phyloP scores from a whole-genome alignment of 2,888 invertebrate species.

The Leptinotarsa haldemani region DNA sequence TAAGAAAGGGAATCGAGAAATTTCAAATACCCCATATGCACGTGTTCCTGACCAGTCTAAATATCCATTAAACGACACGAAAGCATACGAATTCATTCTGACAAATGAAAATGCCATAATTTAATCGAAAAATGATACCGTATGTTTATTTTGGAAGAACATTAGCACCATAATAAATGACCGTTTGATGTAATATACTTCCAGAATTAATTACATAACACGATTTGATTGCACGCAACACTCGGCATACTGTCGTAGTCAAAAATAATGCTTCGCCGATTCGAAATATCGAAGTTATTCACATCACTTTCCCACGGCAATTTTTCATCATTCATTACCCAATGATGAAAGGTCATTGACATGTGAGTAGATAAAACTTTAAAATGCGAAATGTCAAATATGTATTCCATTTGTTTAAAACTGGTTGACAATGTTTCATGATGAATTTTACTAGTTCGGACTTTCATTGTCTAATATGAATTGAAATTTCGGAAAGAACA shows the following conservation, averaged over 20 bases:
- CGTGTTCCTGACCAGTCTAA: neutral
- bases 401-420: too few relatives aligned
- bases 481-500: too few relatives aligned
- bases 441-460: too few relatives aligned
- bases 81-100: slow-evolving; percentile 22
- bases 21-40: neutral
- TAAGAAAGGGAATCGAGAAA: neutral
- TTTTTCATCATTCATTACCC: too few relatives aligned
- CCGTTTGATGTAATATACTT: slow-evolving; percentile 46
- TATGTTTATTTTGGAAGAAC: slow-evolving; percentile 40
- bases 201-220: slow-evolving; percentile 47
- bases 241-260: slow-evolving; percentile 16
- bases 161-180: slow-evolving; percentile 41
- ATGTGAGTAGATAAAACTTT: too few relatives aligned
- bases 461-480: too few relatives aligned
- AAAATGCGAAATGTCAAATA: too few relatives aligned
- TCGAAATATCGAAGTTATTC: neutral
- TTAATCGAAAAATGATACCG: slow-evolving; percentile 42
- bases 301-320: too few relatives aligned
- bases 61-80: neutral
- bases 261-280: slow-evolving; percentile 9
- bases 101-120: slow-evolving; percentile 39
- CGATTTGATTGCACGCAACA: slow-evolving; percentile 44
- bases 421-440: too few relatives aligned
- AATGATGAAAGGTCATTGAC: too few relatives aligned